phyloP scores from a whole-genome alignment of 2,888 invertebrate species.

The Nymphalis polychloros region DNA sequence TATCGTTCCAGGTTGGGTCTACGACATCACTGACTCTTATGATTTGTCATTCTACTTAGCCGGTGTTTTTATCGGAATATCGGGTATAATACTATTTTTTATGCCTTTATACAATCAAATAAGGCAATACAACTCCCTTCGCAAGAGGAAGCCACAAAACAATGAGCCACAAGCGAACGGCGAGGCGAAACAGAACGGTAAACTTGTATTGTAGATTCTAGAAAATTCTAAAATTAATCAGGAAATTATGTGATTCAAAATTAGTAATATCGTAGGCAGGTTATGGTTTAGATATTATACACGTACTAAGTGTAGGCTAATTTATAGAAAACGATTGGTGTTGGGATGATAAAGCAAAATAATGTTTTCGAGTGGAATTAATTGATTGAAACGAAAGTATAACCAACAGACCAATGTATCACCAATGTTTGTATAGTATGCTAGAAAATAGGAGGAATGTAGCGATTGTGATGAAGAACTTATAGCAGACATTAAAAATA shows the following conservation, averaged over 20 bases:
- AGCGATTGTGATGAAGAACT: too few relatives aligned
- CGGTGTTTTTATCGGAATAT: slow-evolving; percentile 89
- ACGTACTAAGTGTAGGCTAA: neutral
- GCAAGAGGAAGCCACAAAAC: slow-evolving; percentile 15
- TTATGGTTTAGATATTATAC: neutral
- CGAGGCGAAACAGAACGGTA: slow-evolving; percentile 34
- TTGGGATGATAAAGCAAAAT: too few relatives aligned
- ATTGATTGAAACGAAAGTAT: too few relatives aligned
- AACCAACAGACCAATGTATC: too few relatives aligned
- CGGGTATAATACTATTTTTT: slow-evolving; percentile 84
- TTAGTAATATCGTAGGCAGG: neutral
- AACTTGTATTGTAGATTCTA: slow-evolving; percentile 7
- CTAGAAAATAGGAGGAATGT: too few relatives aligned
- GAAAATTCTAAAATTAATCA: neutral
- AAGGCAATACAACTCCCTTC: slow-evolving; percentile 30
- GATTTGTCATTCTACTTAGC: slow-evolving; percentile 90
- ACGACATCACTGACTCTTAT: slow-evolving; percentile 89
- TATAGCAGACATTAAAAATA: too few relatives aligned
- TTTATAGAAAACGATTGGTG: neutral
- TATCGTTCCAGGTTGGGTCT: slow-evolving; percentile 87
- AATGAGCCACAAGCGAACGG: slow-evolving; percentile 42
- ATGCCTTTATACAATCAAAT: slow-evolving; percentile 51
- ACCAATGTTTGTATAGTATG: too few relatives aligned
- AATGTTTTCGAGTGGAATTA: neutral
- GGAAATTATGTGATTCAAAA: neutral